Base-by-base conservation (phyloP, 37 sponge, comb jelly and placozoan genomes). In the Theonella swinhoei region DNA sequence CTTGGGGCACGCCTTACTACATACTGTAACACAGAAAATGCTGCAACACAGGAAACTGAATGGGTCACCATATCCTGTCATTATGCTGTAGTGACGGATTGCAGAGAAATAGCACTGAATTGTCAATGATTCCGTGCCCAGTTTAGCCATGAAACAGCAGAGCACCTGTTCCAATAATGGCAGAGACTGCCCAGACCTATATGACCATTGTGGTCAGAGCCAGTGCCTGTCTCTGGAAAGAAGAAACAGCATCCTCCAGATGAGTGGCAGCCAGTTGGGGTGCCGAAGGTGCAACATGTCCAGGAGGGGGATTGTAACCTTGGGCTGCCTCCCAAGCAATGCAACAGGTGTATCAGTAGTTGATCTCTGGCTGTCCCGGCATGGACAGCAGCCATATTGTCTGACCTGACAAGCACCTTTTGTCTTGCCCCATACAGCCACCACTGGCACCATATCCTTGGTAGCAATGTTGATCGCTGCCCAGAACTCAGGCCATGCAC, bases 401-500 rank as follows among this genome's bases (percentile, higher is more conserved):
- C 54, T 47, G 54, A 47, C 14, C 54, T 47, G 54, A 47, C 54
- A 7, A 47, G 14, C 54, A 47, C 54, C 54, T 14, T 14, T 7
- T 14, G 14, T 47, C 14, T 47, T 47, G 11, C 54, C 54, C 54
- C 54, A 47, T 7, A 47, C 14, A 17, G 54, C 54, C 54, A 47
- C 54, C 54, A 47, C 54, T 17, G 54, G 54, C 14, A 47, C 54
- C 54, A 47, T 47, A 7, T 47, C 11, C 54, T 47, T 47, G 54
- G 54, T 17, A 17, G 54, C 54, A 47, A 47, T 47, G 4, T 17
- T n/a, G 54, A 47, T 14, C 2, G 35, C 8, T 5, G 64, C 33
- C 78, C 74, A 62, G 3, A 40, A 58, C 33, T 43, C 68, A 4
- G 81, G 61, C 81, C 75, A 78, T 34, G 39, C 41, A 23, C 64